Conservation (phyloP, 2,797 vertebrate genomes). For the Anniella stebbinsi region DNA sequence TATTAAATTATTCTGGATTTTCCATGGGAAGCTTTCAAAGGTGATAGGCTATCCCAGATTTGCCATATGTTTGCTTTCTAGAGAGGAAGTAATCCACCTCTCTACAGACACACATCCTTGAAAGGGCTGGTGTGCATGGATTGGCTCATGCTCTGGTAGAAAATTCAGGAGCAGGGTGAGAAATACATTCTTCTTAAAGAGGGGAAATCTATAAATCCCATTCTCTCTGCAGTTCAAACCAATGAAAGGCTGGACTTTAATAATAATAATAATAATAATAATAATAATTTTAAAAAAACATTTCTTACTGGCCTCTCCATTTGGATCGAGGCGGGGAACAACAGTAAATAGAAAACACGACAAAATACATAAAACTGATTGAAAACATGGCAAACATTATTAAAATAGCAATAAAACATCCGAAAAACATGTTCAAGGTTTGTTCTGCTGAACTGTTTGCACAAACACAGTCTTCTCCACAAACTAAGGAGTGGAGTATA, state of each 20-base stretch:
- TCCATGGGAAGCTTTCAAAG: neutral
- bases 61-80: no score
- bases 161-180: neutral
- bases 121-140: neutral
- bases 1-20: neutral
- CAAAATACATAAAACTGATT: no score
- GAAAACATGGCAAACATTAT: no score
- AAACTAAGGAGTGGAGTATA: neutral
- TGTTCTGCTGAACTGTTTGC: neutral
- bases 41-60: neutral
- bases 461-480: neutral
- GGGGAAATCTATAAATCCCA: neutral
- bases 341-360: no score
- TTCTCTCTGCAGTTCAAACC: neutral
- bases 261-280: no score
- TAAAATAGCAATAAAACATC: no score
- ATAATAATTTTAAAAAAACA: no score
- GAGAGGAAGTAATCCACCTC: neutral
- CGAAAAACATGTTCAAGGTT: neutral
- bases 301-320: no score
- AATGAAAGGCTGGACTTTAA: neutral
- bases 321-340: no score
- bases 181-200: neutral
- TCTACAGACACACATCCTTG: neutral
- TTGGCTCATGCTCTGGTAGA: neutral